These are phyloP conservation scores for Gortyna flavago DNA, from an alignment of 2,888 invertebrate genomes.

Conservation along the genomic window DNA sequence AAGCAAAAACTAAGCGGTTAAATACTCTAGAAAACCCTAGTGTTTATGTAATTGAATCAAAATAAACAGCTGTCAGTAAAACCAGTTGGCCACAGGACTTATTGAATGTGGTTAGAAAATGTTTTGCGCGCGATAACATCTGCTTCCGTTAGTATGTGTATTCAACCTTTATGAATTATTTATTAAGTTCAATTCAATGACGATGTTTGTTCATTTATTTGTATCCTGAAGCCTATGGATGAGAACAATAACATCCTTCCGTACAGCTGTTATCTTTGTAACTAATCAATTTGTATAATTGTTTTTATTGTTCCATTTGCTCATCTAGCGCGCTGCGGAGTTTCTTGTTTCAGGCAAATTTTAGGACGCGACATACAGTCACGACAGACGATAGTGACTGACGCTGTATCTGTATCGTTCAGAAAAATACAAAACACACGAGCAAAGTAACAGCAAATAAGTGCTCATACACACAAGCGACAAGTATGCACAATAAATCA, in stretches of 20 bases:
- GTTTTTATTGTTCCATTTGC: background rate
- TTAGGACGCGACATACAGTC: too few relatives aligned
- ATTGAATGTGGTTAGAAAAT: constrained; percentile 36
- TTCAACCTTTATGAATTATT: constrained; percentile 56
- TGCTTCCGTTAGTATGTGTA: constrained; percentile 48
- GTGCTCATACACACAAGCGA: too few relatives aligned
- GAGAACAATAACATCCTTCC: constrained; percentile 29
- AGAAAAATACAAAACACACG: background rate
- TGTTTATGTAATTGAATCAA: background rate
- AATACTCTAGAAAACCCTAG: background rate
- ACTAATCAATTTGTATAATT: background rate
- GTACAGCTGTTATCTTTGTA: constrained; percentile 7
- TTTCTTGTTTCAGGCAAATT: background rate
- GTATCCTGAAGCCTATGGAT: constrained; percentile 20
- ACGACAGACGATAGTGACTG: background rate
- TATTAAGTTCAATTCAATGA: constrained; percentile 52
- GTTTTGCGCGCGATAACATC: constrained; percentile 54
- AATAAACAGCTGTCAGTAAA: constrained; percentile 22
- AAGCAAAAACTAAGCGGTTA: background rate
- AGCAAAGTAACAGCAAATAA: background rate
- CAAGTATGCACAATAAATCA: background rate
- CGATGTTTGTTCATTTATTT: constrained; percentile 34
- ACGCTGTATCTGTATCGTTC: background rate
- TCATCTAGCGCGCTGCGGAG: background rate
- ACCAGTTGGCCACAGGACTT: constrained; percentile 21